These are phyloP conservation scores for Clarias magur DNA, from an alignment of 2,113 vertebrate species.

Conservation along the genomic window DNA sequence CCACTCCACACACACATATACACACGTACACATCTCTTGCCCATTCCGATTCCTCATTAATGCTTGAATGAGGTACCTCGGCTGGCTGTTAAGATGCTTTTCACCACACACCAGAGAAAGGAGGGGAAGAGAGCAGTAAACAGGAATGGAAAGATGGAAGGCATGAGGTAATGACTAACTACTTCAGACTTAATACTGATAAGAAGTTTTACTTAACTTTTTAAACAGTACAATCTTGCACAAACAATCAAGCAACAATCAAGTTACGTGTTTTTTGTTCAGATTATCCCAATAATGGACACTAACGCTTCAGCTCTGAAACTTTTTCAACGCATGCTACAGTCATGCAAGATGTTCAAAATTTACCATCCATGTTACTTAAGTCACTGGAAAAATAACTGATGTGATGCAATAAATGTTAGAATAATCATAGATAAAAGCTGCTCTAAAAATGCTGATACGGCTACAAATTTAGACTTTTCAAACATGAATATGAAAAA, in stretches of 20 bases:
- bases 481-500: background rate
- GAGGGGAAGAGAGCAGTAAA: constrained; percentile 39
- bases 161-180: background rate
- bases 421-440: background rate
- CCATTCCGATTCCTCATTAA: constrained; percentile 57
- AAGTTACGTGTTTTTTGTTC: no score
- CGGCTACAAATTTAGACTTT: background rate
- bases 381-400: background rate
- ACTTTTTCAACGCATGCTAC: background rate
- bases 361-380: background rate
- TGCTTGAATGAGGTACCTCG: constrained; percentile 58
- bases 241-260: background rate
- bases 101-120: constrained; percentile 35
- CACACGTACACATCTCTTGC: constrained; percentile 16
- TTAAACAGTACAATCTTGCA: background rate
- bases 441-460: background rate
- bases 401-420: background rate
- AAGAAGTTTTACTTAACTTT: background rate
- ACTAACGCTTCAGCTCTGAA: background rate
- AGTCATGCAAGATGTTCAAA: background rate
- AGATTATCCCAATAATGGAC: background rate
- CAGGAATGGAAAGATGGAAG: constrained; percentile 8
- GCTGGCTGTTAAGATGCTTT: constrained; percentile 51
- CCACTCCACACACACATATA: constrained; percentile 48
- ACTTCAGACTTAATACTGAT: background rate